Base-by-base conservation (phyloP, 2,888 invertebrate genomes). In the Lasioglossum leucozonium region DNA sequence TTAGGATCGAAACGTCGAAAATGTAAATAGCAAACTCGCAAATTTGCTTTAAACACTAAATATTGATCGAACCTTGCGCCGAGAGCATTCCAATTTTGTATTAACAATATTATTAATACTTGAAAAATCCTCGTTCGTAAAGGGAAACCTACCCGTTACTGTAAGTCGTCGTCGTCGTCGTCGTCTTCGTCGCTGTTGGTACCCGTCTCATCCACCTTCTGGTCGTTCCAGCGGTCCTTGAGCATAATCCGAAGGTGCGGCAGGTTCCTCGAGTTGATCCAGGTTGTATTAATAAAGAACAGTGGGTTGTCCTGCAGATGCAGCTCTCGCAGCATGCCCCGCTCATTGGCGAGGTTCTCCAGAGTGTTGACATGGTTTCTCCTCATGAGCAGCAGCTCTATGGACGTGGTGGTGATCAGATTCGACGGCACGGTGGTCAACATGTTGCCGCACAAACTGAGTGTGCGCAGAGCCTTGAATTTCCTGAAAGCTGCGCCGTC, bases 391-490 rank as follows among this genome's bases (percentile, higher is more conserved):
- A 89, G 47, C 0, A 55, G 22, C 4, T 58, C 11, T 0, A 85
- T 11, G 1, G 0, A 2, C 18, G 18, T 78, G 22, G 44, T 0
- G 0, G 0, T 11, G 2, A 85, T 51, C 80, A 89, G 74, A 2
- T 6, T 0, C 0, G 0, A 0, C 0, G 85, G 83, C 0, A 89
- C 51, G 0, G 73, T n/a, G 3, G 0, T n/a, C 11, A 89, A 65
- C 1, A 8, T 16, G 44, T 89, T 89, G 34, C 44, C 22, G 3
- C 89, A 89, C 3, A 89, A 80, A 6, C 87, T 81, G 44, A 88
- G 3, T 13, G 6, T 26, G 26, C 10, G 11, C 6, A 87, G 2
- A 0, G 0, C 4, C 1, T 0, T 0, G 3, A 80, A 11, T 0
- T 10, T 10, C 0, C 1, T 0, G 44, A 88, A 88, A 4, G 55